Percentiles rank a stretch among this genome's conserved stretches.
Evolutionary conservation across 2,113 vertebrate species (phyloP).

Genomic region (Noctilio leporinus): DNA sequence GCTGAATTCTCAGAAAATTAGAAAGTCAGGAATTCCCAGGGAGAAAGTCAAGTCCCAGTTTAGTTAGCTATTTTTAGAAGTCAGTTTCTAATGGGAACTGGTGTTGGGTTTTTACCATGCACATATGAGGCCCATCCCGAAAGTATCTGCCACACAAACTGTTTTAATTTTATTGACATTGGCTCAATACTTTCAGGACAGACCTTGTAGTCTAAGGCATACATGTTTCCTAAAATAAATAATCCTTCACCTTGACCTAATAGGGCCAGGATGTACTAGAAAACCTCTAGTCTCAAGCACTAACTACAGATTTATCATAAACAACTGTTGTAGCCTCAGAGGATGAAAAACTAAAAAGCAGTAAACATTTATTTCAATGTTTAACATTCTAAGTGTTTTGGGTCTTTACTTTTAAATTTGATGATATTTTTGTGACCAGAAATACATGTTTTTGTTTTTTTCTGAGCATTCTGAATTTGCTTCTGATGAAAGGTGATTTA

Average conservation of each 20-base stretch:
- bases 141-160: too few species aligned
- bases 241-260: neutral
- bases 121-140: too few species aligned
- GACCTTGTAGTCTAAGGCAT: too few species aligned
- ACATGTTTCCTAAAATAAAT: neutral
- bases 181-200: too few species aligned
- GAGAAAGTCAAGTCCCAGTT: neutral
- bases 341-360: neutral
- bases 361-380: neutral
- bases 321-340: neutral
- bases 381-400: neutral
- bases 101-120: neutral
- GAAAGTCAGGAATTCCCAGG: neutral
- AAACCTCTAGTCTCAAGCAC: neutral
- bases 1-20: neutral
- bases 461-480: neutral
- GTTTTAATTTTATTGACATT: too few species aligned
- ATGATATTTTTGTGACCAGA: neutral
- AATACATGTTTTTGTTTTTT: constrained; percentile 1
- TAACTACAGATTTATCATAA: neutral
- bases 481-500: neutral
- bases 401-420: neutral
- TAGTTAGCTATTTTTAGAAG: neutral
- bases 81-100: neutral
- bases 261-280: neutral